phyloP scores from a whole-genome alignment of 2,113 vertebrate species.

The Felis catus region F.catus_Fca126_mat1.0 CM031416.1:80253001-80253500 shows the following conservation, averaged over 20 bases:
- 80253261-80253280: background rate
- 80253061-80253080: slow-evolving; percentile 94
- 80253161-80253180: slow-evolving; percentile 90
- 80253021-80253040: slow-evolving; percentile 85
- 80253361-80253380: slow-evolving; percentile 97
- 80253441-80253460: background rate
- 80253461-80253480: slow-evolving; percentile 11
- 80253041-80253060: slow-evolving; percentile 72
- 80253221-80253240: slow-evolving; percentile 82
- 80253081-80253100: slow-evolving; percentile 90
- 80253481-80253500: background rate
- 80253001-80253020: background rate
- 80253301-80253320: slow-evolving; percentile 95
- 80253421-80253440: slow-evolving; percentile 5
- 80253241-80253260: slow-evolving; percentile 21
- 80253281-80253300: background rate
- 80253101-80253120: slow-evolving; percentile 90
- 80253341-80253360: slow-evolving; percentile 94
- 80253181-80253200: slow-evolving; percentile 92
- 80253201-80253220: slow-evolving; percentile 92
- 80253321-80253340: slow-evolving; percentile 93
- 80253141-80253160: slow-evolving; percentile 89
- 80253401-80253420: slow-evolving; percentile 93
- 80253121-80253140: slow-evolving; percentile 86
- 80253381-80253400: slow-evolving; percentile 95